phyloP scores from a whole-genome alignment of 1,140 invertebrate species.

The Wiebesia pumilae region DNA sequence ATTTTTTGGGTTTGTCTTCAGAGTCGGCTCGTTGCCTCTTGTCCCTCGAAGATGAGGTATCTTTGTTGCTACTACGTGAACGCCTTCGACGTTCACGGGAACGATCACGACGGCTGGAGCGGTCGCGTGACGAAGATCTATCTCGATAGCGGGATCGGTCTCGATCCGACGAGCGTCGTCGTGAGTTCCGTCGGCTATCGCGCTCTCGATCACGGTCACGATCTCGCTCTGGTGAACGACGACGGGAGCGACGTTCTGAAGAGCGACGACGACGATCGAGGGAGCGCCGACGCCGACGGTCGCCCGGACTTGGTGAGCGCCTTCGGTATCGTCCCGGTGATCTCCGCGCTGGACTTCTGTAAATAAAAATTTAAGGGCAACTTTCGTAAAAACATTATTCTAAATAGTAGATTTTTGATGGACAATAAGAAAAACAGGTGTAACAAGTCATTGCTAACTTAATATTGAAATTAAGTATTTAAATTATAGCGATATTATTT shows the following conservation, averaged over 20 bases:
- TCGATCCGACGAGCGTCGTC: slow-evolving; percentile 73
- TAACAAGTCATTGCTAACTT: too few species aligned
- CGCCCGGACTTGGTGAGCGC: slow-evolving; percentile 67
- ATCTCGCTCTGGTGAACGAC: slow-evolving; percentile 73
- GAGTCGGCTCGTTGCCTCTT: slow-evolving; percentile 57
- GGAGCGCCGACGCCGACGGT: slow-evolving; percentile 65
- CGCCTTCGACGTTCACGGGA: slow-evolving; percentile 65
- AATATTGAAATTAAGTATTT: too few species aligned
- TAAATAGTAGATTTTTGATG: too few species aligned
- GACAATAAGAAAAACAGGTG: too few species aligned
- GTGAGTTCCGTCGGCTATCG: slow-evolving; percentile 59
- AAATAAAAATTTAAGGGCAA: background rate
- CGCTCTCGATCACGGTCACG: slow-evolving; percentile 36
- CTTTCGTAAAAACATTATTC: background rate
- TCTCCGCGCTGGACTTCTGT: slow-evolving; percentile 65
- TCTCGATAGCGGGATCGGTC: slow-evolving; percentile 64
- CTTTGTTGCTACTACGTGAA: slow-evolving; percentile 58
- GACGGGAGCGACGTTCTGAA: slow-evolving; percentile 69
- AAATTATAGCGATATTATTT: too few species aligned
- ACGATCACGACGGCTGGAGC: slow-evolving; percentile 67
- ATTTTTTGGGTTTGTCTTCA: slow-evolving; percentile 26
- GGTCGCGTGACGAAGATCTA: slow-evolving; percentile 70
- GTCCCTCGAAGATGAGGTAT: slow-evolving; percentile 65
- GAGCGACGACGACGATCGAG: slow-evolving; percentile 69
- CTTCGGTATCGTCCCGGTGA: slow-evolving; percentile 60